Evolutionary conservation across 2,113 vertebrate species (phyloP).

Genomic region (Micromys minutus): DNA sequence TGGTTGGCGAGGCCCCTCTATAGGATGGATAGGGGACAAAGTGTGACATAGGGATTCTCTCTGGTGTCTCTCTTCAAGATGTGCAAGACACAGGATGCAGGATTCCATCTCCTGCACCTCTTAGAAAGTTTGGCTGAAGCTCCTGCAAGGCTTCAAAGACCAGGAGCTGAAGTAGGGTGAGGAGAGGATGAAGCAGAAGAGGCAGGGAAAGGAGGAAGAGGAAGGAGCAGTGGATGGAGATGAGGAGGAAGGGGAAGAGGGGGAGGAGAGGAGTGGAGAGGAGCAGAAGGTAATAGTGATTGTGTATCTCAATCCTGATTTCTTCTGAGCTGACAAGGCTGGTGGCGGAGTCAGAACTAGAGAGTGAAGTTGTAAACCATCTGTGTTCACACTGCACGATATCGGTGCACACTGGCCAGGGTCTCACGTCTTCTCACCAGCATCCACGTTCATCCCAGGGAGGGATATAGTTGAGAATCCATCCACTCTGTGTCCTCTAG

Average conservation of each 20-base stretch:
- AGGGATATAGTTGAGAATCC: not conserved
- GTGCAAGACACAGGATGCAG: not conserved
- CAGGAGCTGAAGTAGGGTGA: not conserved
- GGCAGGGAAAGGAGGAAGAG: fast-evolving
- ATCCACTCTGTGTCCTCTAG: not conserved
- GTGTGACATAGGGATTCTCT: fast-evolving
- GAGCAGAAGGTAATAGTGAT: not conserved
- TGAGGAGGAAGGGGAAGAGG: no score
- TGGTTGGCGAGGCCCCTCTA: not conserved
- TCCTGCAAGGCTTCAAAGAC: not conserved
- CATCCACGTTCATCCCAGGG: not conserved
- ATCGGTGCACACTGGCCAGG: not conserved
- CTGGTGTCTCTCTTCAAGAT: not conserved
- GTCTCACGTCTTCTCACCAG: not conserved
- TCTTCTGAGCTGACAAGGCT: not conserved
- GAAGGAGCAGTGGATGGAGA: fast-evolving
- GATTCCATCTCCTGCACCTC: not conserved
- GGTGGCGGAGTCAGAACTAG: not conserved
- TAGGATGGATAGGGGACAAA: fast-evolving
- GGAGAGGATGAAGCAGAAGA: fast-evolving
- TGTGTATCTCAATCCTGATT: not conserved
- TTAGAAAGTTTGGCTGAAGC: not conserved
- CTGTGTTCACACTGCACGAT: not conserved
- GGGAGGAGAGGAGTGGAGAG: fast-evolving
- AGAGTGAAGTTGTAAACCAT: not conserved